A percentile compares a stretch with the other conserved stretches of the same genome.
phyloP scores from a whole-genome alignment of 2,888 invertebrate species.

The Heliconius ethilla region DNA sequence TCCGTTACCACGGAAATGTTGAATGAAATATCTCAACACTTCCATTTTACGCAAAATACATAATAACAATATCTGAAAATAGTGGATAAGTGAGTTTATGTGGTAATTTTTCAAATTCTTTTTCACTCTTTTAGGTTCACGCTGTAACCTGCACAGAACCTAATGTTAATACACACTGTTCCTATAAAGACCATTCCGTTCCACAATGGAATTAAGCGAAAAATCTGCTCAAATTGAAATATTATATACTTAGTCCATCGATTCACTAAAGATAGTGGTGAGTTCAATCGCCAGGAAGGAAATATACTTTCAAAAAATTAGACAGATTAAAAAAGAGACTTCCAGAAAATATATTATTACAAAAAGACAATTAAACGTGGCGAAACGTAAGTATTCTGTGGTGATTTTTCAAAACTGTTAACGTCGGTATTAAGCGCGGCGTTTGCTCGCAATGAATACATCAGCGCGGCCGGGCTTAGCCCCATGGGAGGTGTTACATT shows the following conservation, averaged over 20 bases:
- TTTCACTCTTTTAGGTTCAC: no score
- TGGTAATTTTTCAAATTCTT: no score
- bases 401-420: constrained; percentile 21
- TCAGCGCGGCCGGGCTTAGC: constrained; percentile 26
- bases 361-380: constrained; percentile 3
- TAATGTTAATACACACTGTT: no score
- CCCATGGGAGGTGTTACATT: constrained; percentile 17
- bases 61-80: no score
- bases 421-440: constrained; percentile 22
- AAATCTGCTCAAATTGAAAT: no score
- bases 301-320: not conserved
- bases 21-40: not conserved
- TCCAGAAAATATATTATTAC: not conserved
- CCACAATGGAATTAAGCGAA: no score
- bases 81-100: no score
- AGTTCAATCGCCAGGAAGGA: no score
- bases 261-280: no score
- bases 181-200: no score
- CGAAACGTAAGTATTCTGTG: not conserved
- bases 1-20: not conserved
- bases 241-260: no score
- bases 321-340: not conserved
- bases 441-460: constrained; percentile 31
- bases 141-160: no score
- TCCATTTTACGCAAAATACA: not conserved